phyloP scores from a whole-genome alignment of 2,113 vertebrate genomes.

The Callopanchax toddi region DNA sequence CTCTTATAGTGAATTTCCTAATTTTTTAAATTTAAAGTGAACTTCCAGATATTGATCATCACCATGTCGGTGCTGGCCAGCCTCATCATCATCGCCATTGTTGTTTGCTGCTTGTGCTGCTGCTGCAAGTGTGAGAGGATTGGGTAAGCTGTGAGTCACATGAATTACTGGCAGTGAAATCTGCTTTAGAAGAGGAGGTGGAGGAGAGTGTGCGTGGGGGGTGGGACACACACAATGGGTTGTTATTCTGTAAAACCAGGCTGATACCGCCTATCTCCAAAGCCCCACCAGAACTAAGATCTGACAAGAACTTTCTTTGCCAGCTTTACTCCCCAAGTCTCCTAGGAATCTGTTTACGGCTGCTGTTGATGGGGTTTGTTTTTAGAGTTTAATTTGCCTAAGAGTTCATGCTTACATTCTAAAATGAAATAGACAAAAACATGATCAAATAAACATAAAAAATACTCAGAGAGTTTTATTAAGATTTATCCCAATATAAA shows the following conservation, averaged over 20 bases:
- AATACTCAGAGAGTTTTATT: neutral
- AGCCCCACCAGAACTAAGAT: constrained; percentile 48
- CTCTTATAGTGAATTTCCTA: neutral
- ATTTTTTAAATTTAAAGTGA: constrained; percentile 79
- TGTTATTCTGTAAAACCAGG: constrained; percentile 53
- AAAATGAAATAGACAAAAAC: neutral
- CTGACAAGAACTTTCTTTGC: constrained; percentile 21
- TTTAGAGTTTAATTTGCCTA: no score
- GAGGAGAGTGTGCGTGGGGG: constrained; percentile 5
- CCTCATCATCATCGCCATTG: constrained; percentile 77
- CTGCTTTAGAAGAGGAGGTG: constrained; percentile 20
- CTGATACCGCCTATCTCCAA: constrained; percentile 70
- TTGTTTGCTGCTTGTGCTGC: constrained; percentile 84
- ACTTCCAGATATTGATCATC: constrained; percentile 94
- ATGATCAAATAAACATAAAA: neutral
- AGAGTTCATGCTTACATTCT: no score
- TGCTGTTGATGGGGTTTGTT: no score
- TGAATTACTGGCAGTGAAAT: constrained; percentile 35
- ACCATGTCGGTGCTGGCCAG: constrained; percentile 86
- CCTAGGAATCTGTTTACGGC: no score
- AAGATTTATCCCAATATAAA: no score
- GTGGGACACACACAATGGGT: constrained; percentile 48
- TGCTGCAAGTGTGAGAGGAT: constrained; percentile 83
- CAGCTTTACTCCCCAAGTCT: neutral
- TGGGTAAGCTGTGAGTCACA: constrained; percentile 73